These are phyloP conservation scores for Oreochromis grahami DNA, from an alignment of 2,797 vertebrate species.

Conservation along the genomic window DNA sequence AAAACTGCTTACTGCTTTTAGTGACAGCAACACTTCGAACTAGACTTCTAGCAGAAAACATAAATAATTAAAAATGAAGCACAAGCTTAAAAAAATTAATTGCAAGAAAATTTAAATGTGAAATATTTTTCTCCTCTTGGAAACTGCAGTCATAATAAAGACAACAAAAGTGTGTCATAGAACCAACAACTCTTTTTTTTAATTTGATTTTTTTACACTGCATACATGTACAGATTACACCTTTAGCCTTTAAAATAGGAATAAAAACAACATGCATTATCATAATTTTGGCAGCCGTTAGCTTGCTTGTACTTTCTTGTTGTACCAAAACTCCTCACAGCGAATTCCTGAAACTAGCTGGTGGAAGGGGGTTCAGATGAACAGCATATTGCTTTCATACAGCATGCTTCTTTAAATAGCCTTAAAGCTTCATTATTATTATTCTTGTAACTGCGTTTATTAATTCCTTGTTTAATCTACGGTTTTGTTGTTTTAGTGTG, in stretches of 20 bases:
- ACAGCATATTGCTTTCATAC: not conserved
- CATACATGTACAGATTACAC: not conserved
- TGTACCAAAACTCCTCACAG: not conserved
- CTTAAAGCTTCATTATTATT: not conserved
- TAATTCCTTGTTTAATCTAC: not conserved
- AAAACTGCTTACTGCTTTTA: not conserved
- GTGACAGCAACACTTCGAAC: not conserved
- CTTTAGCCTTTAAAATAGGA: not conserved
- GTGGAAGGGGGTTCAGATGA: not conserved
- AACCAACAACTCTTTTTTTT: not conserved
- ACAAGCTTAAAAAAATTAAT: not conserved
- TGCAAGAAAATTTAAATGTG: not conserved
- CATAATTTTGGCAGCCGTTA: not conserved
- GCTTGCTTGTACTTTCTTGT: not conserved
- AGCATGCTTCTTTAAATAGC: not conserved
- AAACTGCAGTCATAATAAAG: constrained; percentile 31
- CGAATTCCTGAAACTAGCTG: not conserved
- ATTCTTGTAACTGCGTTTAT: not conserved
- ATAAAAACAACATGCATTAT: not conserved
- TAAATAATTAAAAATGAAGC: not conserved
- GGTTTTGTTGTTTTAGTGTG: not conserved
- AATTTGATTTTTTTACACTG: not conserved
- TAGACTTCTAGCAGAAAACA: not conserved
- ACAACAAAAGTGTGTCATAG: constrained; percentile 1
- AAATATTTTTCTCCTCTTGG: not conserved